These are phyloP conservation scores for Kryptopterus vitreolus DNA, from an alignment of 2,797 vertebrate genomes.

Conservation along the genomic window DNA sequence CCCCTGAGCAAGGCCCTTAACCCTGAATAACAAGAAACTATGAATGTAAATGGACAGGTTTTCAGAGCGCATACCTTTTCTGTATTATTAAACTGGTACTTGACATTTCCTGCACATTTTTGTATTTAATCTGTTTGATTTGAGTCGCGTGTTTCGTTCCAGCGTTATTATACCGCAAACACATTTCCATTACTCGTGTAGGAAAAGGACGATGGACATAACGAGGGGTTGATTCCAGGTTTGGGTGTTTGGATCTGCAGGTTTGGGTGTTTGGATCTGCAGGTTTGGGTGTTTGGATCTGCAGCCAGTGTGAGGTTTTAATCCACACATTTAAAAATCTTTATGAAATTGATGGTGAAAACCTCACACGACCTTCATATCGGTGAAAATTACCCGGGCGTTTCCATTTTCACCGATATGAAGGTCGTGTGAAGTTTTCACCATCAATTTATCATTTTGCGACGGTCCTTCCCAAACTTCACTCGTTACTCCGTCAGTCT, in stretches of 20 bases:
- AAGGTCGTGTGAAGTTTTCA: too few relatives aligned
- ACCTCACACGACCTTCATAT: too few relatives aligned
- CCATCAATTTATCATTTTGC: too few relatives aligned
- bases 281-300: slow-evolving; percentile 35
- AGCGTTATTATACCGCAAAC: slow-evolving; percentile 4
- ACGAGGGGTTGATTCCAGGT: slow-evolving; percentile 20
- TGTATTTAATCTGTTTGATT: slow-evolving; percentile 13
- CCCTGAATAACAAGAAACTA: too few relatives aligned
- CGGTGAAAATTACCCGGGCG: not conserved
- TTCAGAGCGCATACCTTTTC: not conserved
- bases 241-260: slow-evolving; percentile 32
- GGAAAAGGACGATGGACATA: slow-evolving; percentile 50
- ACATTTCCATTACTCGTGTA: slow-evolving; percentile 26
- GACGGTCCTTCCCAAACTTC: slow-evolving; percentile 32
- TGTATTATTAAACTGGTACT: slow-evolving; percentile 44
- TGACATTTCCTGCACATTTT: slow-evolving; percentile 47
- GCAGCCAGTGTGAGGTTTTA: not conserved
- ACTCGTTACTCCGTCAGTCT: slow-evolving; percentile 19
- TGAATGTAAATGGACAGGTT: not conserved
- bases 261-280: too few relatives aligned
- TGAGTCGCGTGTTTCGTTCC: slow-evolving; percentile 40
- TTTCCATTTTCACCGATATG: too few relatives aligned
- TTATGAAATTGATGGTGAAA: too few relatives aligned
- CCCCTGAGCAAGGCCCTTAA: too few relatives aligned
- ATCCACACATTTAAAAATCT: too few relatives aligned